These are phyloP conservation scores for Myanophis thanlyinensis DNA, from an alignment of 2,113 vertebrate genomes.

Conservation along the genomic window DNA sequence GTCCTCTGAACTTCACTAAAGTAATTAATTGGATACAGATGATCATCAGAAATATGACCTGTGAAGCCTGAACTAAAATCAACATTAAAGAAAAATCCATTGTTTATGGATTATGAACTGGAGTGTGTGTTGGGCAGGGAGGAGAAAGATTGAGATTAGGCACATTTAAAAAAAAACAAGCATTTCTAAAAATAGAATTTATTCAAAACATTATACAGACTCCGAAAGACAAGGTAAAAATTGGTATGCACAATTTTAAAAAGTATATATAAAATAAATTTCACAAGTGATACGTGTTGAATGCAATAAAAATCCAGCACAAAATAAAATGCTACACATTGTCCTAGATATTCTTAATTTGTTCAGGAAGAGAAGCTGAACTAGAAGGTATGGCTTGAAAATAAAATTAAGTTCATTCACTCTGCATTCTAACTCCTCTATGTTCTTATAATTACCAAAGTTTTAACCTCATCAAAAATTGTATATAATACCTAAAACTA, in stretches of 20 bases:
- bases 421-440: not conserved
- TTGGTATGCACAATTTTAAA: not conserved
- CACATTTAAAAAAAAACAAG: not conserved
- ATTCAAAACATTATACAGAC: not conserved
- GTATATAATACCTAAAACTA: not conserved
- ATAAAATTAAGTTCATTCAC: not conserved
- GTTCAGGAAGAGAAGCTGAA: not conserved
- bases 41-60: not conserved
- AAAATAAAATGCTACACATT: not conserved
- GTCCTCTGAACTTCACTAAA: not conserved
- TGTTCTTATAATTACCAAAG: not conserved
- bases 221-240: not conserved
- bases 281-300: not conserved
- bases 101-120: not conserved
- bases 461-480: not conserved
- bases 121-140: not conserved
- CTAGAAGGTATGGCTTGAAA: not conserved
- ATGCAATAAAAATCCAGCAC: not conserved
- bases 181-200: not conserved
- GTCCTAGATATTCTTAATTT: not conserved
- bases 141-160: not conserved
- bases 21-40: not conserved
- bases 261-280: not conserved
- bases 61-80: not conserved
- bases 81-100: not conserved